Base-by-base conservation (phyloP, 2,113 vertebrate genomes). In the Orycteropus afer region DNA sequence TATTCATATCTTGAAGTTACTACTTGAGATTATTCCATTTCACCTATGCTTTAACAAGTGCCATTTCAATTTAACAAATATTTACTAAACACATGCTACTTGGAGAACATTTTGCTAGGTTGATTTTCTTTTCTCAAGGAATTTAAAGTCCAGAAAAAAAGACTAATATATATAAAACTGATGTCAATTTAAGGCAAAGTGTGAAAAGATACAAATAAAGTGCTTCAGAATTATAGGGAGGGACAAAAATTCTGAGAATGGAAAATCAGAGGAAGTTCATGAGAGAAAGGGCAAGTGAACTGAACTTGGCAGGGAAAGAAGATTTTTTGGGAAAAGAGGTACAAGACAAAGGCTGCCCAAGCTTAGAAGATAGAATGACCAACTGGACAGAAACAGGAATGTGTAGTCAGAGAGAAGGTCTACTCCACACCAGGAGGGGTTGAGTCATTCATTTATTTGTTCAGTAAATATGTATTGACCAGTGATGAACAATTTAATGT, bases 61-160 rank as follows among this genome's bases (percentile, higher is more conserved):
- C 18, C 45, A 67, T 86, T 91, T 76, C 13, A 57, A 45, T 71
- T 65, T 69, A 59, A 59, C 10, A 40, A 32, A 73, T 73, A 69
- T 79, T 92, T 82, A 84, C 57, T 37, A 79, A 73, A 81, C 32
- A 61, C 3, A 34, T 0, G 20, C 55, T 47, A 8, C 23, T 82
- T 86, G 49, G 29, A 79, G 77, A 67, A 47, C 3, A 40, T 4
- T 40, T 10, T 32, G 1, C 49, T 82, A n/a, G n/a, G 57, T 7
- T 57, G 45, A 69, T 37, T 79, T 47, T 91, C 84, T 94, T 91
- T 89, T 73, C 69, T 82, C 45, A 47, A 87, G 17, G 14, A 93
- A 22, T 47, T 87, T 29, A 40, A 32, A 73, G 27, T 51, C 63
- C 42, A 76, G 47, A 88, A 55, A n/a, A 34, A 15, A 83, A 90